A percentile compares a stretch with the other conserved stretches of the same genome.
Evolutionary conservation across 1,140 invertebrate species (phyloP).

Genomic region (Monochamus saltuarius): DNA sequence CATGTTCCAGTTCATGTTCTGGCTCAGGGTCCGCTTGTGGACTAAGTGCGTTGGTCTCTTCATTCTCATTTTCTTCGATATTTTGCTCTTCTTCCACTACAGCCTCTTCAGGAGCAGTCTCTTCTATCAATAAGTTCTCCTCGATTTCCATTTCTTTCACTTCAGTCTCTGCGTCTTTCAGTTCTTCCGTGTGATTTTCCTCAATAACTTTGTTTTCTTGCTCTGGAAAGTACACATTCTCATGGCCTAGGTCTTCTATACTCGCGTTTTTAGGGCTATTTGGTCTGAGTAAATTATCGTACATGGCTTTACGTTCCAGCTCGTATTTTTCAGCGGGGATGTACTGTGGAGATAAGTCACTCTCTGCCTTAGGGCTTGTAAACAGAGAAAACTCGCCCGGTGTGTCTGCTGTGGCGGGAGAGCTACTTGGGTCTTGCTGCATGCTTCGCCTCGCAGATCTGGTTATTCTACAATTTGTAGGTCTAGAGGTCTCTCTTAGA

Average conservation of each 20-base stretch:
- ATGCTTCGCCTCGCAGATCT: conserved; percentile 46
- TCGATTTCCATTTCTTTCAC: background rate
- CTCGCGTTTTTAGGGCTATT: conserved; percentile 35
- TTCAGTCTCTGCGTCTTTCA: background rate
- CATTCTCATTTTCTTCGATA: conserved; percentile 39
- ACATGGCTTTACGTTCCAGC: conserved; percentile 47
- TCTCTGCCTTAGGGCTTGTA: conserved; percentile 42
- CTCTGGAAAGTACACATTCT: conserved; percentile 24
- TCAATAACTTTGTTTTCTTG: background rate
- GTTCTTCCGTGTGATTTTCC: background rate
- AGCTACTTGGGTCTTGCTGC: conserved; percentile 48
- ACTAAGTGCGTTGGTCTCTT: background rate
- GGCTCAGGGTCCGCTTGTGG: background rate
- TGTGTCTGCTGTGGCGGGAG: conserved; percentile 47
- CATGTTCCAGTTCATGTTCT: conserved; percentile 34
- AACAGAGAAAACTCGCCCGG: conserved; percentile 45
- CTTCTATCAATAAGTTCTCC: background rate
- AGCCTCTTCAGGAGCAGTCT: background rate
- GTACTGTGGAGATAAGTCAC: conserved; percentile 49
- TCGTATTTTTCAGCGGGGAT: conserved; percentile 52
- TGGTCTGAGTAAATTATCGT: conserved; percentile 48
- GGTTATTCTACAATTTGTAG: conserved; percentile 22
- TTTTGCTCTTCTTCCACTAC: conserved; percentile 20
- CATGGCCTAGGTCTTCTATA: conserved; percentile 31
- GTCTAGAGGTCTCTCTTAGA: conserved; percentile 31